Percentiles rank a stretch among this genome's conserved stretches.
These are phyloP conservation scores for Tetheella fluctuosa DNA, from an alignment of 2,888 invertebrate species.

Conservation along the genomic window DNA sequence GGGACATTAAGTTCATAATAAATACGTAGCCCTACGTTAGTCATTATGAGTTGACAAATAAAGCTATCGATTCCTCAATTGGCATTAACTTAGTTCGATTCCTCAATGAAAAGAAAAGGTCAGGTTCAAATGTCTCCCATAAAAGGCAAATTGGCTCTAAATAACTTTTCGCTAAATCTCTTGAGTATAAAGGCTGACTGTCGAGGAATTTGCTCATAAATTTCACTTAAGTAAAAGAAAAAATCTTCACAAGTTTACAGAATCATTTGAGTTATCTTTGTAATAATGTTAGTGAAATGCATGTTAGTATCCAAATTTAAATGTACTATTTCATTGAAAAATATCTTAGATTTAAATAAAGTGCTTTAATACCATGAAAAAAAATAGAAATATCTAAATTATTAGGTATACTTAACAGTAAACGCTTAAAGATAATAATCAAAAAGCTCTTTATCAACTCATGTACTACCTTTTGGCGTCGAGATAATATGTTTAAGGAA, in stretches of 20 bases:
- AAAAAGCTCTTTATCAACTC: too few relatives aligned
- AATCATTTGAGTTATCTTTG: background rate
- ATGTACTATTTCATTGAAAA: too few relatives aligned
- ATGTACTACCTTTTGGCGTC: too few relatives aligned
- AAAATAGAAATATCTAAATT: too few relatives aligned
- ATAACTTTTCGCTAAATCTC: background rate
- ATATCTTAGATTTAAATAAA: too few relatives aligned
- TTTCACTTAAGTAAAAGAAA: background rate
- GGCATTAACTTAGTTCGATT: background rate
- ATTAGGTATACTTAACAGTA: too few relatives aligned
- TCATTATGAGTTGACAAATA: background rate
- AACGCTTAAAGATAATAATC: too few relatives aligned
- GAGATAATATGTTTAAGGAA: too few relatives aligned
- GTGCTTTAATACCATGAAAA: too few relatives aligned
- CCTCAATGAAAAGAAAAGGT: background rate
- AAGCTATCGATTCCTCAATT: background rate
- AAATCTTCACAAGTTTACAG: background rate
- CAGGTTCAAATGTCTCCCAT: conserved; percentile 4
- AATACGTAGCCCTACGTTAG: background rate
- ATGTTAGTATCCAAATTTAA: background rate
- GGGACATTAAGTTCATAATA: too few relatives aligned
- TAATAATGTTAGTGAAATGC: background rate
- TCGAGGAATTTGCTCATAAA: conserved; percentile 8
- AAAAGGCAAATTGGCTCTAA: conserved; percentile 8
- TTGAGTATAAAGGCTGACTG: conserved; percentile 2